Conservation (phyloP, 2,797 vertebrate genomes). For the Psittacula derbiana region DNA sequence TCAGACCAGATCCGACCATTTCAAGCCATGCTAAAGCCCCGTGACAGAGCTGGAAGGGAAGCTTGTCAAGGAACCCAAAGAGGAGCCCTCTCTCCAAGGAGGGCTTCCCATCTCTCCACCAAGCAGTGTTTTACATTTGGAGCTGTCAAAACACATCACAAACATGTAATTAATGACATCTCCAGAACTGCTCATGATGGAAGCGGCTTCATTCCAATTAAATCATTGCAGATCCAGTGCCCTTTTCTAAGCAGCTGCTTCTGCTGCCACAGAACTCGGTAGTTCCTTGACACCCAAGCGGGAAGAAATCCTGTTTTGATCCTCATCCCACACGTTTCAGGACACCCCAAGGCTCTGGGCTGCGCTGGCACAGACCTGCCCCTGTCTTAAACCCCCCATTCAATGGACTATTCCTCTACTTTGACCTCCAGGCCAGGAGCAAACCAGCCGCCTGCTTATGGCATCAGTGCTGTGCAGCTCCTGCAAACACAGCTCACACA, state of each 20-base stretch:
- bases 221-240: not conserved
- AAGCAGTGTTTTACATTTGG: not conserved
- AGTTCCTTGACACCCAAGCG: not conserved
- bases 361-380: not conserved
- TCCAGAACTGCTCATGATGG: not conserved
- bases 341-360: accelerated
- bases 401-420: accelerated
- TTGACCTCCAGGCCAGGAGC: not conserved
- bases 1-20: not conserved
- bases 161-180: not conserved
- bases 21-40: not conserved
- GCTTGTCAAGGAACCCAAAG: not conserved
- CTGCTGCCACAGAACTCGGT: not conserved
- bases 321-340: not conserved
- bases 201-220: not conserved
- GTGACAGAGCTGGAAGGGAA: not conserved
- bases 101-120: not conserved
- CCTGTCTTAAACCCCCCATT: not conserved
- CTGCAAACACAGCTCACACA: accelerated
- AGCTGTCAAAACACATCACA: not conserved
- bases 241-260: not conserved
- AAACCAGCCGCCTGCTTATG: not conserved
- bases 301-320: not conserved
- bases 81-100: not conserved
- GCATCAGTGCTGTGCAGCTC: not conserved